Evolutionary conservation across 2,888 invertebrate species (phyloP), one percentile per base, ranked within the genome.

Genomic region (Anorthoa munda): DNA sequence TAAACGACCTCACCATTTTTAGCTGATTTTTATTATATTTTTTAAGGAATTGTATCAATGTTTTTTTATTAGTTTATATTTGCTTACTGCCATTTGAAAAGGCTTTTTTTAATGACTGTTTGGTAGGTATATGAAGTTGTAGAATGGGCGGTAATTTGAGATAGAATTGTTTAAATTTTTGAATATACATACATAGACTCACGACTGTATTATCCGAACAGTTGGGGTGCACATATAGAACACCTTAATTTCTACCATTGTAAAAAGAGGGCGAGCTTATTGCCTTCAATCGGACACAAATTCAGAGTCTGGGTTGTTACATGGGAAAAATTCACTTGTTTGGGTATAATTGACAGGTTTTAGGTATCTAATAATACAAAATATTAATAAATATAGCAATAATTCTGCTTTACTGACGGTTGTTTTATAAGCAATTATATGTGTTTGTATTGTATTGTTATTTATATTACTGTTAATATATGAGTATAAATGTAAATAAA

Each of bases 401-500:
- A 81, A 75, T 56, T 72, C 15, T 66, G 72, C 66, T 78, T 66
- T 55, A 70, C n/a, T 48, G 45, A 67, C 51, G 21, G 9, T 74
- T 63, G 55, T 64, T 70, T 79, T 67, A 5, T 70, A 58, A 61
- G 56, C 26, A 21, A 50, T 66, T 56, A 26, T 80, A 58, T 50
- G 12, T 64, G 67, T 68, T 79, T 39, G 17, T 81, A 66, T 56
- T 64, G 48, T 68, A 78, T 46, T 68, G 81, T 83, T 81, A 81
- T 81, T 82, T 81, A 71, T 83, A n/a, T 60, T 70, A 75, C 21
- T 83, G 74, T 58, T 79, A 83, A 23, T 67, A 18, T 64, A 53
- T 53, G 50, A 72, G n/a, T 79, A 78, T 64, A 39, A 60, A 48
- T 82, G 82, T 82, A 82, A 80, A 82, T 82, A 82, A 39, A 61